phyloP scores from a whole-genome alignment of 2,113 vertebrate genomes.

The Gallinago jamesoni region DNA sequence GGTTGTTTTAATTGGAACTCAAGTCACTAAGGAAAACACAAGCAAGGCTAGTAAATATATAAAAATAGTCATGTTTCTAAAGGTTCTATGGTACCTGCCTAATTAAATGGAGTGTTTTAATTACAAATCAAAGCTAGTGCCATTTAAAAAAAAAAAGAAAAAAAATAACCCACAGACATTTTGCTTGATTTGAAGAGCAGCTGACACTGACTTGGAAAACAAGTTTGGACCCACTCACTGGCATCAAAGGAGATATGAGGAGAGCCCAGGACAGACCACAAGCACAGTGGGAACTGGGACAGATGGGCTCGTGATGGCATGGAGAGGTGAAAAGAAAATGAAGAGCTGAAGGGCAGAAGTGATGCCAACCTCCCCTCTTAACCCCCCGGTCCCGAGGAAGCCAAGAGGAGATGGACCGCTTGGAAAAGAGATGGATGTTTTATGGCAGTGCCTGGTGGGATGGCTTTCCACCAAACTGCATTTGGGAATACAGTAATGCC shows the following conservation, averaged over 20 bases:
- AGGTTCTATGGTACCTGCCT: slow-evolving; percentile 5
- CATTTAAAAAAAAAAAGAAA: background rate
- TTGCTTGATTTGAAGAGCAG: background rate
- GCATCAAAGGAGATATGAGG: background rate
- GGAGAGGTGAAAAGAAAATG: rapidly evolving
- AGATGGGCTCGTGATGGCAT: rapidly evolving
- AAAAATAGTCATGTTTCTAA: slow-evolving; percentile 26
- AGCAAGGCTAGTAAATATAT: slow-evolving; percentile 1
- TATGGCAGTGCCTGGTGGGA: background rate
- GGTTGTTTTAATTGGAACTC: slow-evolving; percentile 14
- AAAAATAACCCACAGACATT: background rate
- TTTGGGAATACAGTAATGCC: background rate
- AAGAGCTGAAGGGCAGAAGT: background rate
- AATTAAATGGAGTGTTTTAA: slow-evolving; percentile 44
- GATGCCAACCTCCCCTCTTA: too few species aligned
- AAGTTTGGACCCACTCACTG: background rate
- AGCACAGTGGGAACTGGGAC: rapidly evolving
- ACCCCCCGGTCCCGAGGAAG: rapidly evolving
- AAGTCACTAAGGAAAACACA: slow-evolving; percentile 18
- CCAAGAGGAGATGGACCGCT: rapidly evolving
- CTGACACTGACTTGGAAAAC: background rate
- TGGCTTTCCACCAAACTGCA: background rate
- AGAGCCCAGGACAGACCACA: rapidly evolving
- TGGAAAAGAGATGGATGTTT: background rate
- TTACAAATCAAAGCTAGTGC: slow-evolving; percentile 1